A percentile compares a stretch with the other conserved stretches of the same genome.
Evolutionary conservation across 2,113 vertebrate species (phyloP).

Genomic region (Bufo bufo): DNA sequence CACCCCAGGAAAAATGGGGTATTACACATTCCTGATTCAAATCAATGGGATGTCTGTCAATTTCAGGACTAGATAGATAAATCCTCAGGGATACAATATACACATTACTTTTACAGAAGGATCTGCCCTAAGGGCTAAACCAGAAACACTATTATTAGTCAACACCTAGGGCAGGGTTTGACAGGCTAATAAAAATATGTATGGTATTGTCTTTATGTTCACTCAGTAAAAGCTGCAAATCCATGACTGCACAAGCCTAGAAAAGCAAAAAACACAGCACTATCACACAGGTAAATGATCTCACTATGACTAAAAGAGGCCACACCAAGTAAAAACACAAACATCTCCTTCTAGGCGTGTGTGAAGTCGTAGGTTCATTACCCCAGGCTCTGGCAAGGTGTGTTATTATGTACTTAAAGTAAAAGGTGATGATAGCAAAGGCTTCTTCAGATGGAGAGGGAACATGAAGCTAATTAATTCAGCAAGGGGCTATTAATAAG

Average conservation of each 20-base stretch:
- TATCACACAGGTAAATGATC: constrained; percentile 72
- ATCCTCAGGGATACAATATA: too few relatives aligned
- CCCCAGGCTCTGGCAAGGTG: constrained; percentile 68
- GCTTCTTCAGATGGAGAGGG: constrained; percentile 59
- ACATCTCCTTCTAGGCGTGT: constrained; percentile 65
- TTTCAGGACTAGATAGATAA: too few relatives aligned
- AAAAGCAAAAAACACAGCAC: constrained; percentile 65
- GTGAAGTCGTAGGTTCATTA: constrained; percentile 71
- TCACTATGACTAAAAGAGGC: constrained; percentile 74
- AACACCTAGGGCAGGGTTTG: not conserved
- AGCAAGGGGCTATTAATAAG: constrained; percentile 51
- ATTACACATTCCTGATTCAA: too few relatives aligned
- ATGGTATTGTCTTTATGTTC: not conserved
- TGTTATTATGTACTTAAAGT: constrained; percentile 75
- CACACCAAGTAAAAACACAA: constrained; percentile 64
- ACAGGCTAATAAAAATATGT: constrained; percentile 38
- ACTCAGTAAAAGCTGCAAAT: constrained; percentile 14
- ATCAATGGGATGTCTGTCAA: too few relatives aligned
- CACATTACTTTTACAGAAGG: not conserved
- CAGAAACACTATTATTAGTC: not conserved
- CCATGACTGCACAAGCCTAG: not conserved
- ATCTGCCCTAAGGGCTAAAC: not conserved
- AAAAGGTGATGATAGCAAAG: constrained; percentile 57
- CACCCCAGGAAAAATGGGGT: too few relatives aligned
- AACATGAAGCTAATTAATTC: constrained; percentile 3